A percentile compares a stretch with the other conserved stretches of the same genome.
phyloP scores from a whole-genome alignment of 2,113 vertebrate species.

The Stomatorhinus ivindoensis region DNA sequence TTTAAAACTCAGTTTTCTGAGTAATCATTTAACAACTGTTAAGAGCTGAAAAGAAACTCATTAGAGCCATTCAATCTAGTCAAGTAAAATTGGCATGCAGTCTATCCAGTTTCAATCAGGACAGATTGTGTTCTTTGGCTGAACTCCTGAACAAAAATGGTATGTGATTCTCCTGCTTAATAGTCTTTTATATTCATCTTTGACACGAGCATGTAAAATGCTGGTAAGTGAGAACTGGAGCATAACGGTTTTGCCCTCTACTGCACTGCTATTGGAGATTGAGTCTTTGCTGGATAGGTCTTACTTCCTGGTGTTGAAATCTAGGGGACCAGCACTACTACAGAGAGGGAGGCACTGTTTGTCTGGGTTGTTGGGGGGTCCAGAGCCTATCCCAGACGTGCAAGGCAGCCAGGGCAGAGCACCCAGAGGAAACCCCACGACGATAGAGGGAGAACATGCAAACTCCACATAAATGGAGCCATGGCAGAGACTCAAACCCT shows the following conservation, averaged over 20 bases:
- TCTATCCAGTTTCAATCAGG: neutral
- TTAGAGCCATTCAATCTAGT: neutral
- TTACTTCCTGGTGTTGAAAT: neutral
- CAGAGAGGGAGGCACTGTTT: no score
- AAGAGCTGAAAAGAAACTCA: neutral
- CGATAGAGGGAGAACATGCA: neutral
- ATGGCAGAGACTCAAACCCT: neutral
- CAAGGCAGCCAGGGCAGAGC: neutral
- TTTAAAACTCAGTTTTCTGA: slow-evolving; percentile 7
- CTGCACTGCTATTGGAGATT: neutral
- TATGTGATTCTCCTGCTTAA: neutral
- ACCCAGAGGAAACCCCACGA: neutral
- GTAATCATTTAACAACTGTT: slow-evolving; percentile 9
- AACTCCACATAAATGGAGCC: neutral
- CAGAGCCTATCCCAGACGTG: neutral
- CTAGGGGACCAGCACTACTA: neutral
- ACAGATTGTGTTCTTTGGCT: slow-evolving; percentile 7
- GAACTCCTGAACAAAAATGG: neutral
- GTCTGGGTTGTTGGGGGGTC: neutral
- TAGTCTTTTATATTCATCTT: neutral
- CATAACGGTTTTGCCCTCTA: neutral
- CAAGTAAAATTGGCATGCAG: neutral
- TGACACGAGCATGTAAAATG: neutral
- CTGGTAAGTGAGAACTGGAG: no score
- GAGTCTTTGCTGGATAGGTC: neutral